phyloP scores from a whole-genome alignment of 2,888 invertebrate species.

The Drosophila longiperda region DNA sequence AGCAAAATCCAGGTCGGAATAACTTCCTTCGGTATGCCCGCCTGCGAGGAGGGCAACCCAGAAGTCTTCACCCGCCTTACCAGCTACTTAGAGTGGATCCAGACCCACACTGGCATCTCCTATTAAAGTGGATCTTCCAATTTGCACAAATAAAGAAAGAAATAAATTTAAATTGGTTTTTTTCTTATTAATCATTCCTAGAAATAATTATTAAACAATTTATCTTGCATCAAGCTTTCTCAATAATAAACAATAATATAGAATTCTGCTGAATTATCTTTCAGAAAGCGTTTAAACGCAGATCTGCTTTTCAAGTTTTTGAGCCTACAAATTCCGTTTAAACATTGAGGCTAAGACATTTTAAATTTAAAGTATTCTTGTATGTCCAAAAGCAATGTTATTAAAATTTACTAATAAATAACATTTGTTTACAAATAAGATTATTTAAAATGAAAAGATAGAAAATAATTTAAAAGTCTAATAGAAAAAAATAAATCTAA shows the following conservation, averaged over 20 bases:
- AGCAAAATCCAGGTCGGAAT: conserved; percentile 66
- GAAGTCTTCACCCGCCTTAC: conserved; percentile 75
- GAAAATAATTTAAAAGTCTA: neutral
- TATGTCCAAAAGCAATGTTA: neutral
- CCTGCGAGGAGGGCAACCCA: conserved; percentile 76
- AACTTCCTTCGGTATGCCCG: conserved; percentile 77
- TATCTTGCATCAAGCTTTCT: neutral
- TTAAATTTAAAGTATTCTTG: no score
- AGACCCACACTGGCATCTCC: conserved; percentile 46
- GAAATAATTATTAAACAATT: no score
- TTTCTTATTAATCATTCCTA: neutral
- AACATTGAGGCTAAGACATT: no score
- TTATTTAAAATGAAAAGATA: neutral
- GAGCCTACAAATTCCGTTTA: no score
- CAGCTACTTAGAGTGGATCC: conserved; percentile 74
- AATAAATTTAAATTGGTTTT: neutral
- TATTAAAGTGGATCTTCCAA: conserved; percentile 43
- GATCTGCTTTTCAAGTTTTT: neutral
- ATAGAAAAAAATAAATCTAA: neutral
- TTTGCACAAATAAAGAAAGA: neutral
- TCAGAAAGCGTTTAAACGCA: neutral
- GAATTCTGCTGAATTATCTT: neutral
- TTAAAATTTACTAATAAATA: neutral
- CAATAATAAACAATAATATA: no score
- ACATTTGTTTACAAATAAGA: neutral